phyloP scores from a whole-genome alignment of 2,113 vertebrate genomes.

The Pomatostomus ruficeps region DNA sequence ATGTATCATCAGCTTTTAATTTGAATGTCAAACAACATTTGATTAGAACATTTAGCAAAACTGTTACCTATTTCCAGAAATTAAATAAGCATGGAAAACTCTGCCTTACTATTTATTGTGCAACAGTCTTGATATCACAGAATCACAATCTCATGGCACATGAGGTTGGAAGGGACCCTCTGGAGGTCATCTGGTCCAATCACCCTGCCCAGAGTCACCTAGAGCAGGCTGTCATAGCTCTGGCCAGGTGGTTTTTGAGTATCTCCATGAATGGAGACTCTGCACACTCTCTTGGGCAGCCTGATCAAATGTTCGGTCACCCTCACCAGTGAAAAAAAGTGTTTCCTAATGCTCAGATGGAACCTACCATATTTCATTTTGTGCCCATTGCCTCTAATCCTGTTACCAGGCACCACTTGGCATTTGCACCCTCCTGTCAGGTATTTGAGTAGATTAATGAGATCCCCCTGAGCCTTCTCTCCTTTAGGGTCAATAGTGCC shows the following conservation, averaged over 20 bases:
- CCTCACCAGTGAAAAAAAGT: not conserved
- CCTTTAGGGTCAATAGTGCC: not conserved
- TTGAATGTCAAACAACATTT: not conserved
- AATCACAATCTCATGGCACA: not conserved
- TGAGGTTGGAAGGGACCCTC: not conserved
- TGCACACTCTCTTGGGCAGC: not conserved
- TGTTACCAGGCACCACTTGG: not conserved
- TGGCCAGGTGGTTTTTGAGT: fast-evolving
- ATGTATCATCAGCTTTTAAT: not conserved
- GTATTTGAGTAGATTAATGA: fast-evolving
- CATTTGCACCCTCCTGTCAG: not conserved
- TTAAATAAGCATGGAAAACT: not conserved
- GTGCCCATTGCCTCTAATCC: not conserved
- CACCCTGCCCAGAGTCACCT: not conserved
- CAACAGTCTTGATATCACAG: not conserved
- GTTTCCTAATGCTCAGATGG: not conserved
- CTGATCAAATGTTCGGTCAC: not conserved
- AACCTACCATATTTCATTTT: not conserved
- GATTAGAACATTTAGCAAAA: not conserved
- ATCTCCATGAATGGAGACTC: not conserved
- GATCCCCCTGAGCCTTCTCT: not conserved
- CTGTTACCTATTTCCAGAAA: not conserved
- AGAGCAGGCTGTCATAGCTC: not conserved
- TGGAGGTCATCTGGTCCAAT: not conserved
- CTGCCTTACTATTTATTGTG: not conserved